phyloP scores from a whole-genome alignment of 2,888 invertebrate genomes.

The Sminthurinus aureus region DNA sequence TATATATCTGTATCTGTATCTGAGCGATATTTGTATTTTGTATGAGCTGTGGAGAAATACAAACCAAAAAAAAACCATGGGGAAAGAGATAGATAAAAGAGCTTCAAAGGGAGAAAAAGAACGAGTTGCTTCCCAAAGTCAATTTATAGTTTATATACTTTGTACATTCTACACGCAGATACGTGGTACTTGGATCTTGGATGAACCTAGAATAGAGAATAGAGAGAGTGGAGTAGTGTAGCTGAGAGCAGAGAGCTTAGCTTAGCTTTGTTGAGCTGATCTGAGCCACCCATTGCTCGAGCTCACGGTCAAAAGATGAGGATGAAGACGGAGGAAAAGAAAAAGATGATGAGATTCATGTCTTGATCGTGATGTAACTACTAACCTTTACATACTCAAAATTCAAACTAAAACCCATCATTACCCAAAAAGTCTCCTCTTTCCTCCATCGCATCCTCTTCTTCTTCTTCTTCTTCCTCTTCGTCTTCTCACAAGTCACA shows the following conservation, averaged over 20 bases:
- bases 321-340: neutral
- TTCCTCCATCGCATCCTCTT: neutral
- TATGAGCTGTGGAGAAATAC: too few relatives aligned
- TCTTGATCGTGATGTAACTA: conserved; percentile 51
- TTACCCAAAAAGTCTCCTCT: conserved; percentile 25
- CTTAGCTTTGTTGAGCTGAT: neutral
- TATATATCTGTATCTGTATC: neutral
- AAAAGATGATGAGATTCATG: conserved; percentile 34
- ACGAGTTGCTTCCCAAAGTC: neutral
- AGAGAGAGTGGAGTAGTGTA: neutral
- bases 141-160: neutral
- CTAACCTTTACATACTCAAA: conserved; percentile 38
- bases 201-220: too few relatives aligned
- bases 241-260: too few relatives aligned
- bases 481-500: too few relatives aligned
- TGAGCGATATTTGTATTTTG: neutral
- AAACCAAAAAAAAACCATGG: too few relatives aligned
- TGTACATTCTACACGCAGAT: too few relatives aligned
- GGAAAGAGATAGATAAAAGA: neutral
- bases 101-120: neutral
- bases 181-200: too few relatives aligned
- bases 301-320: conserved; percentile 18
- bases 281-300: conserved; percentile 34
- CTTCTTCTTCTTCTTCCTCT: neutral
- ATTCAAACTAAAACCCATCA: conserved; percentile 46